phyloP scores from a whole-genome alignment of 2,888 invertebrate genomes.

The Ceratothoa steindachneri region DNA sequence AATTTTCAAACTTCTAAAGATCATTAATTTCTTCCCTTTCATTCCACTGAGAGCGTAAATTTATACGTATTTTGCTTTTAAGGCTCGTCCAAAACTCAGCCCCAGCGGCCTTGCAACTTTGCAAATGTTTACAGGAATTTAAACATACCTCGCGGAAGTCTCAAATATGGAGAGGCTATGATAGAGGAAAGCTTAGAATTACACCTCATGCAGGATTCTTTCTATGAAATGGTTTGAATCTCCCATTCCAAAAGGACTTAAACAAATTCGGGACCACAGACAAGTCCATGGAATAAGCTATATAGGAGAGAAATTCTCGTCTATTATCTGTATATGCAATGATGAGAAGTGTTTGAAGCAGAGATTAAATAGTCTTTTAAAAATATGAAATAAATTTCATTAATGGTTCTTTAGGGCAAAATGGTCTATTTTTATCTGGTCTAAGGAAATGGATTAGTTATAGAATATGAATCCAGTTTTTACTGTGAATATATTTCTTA shows the following conservation, averaged over 20 bases:
- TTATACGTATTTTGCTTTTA: background rate
- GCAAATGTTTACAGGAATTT: background rate
- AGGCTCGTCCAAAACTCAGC: background rate
- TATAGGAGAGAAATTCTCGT: background rate
- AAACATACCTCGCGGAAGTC: conserved; percentile 12
- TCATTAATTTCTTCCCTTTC: too few relatives aligned
- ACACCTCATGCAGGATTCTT: conserved; percentile 7
- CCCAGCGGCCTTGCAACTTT: background rate
- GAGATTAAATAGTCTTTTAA: too few relatives aligned
- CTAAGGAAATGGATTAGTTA: too few relatives aligned
- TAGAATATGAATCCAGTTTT: too few relatives aligned
- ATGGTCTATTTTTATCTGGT: too few relatives aligned
- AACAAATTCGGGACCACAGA: background rate
- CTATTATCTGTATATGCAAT: background rate
- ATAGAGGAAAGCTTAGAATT: conserved; percentile 10
- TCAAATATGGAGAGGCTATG: conserved; percentile 13
- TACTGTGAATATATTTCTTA: too few relatives aligned
- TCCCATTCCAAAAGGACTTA: background rate
- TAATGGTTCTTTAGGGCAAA: too few relatives aligned
- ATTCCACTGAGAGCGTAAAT: too few relatives aligned
- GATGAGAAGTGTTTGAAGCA: background rate
- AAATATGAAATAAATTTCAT: too few relatives aligned
- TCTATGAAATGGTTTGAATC: background rate
- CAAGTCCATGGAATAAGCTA: background rate
- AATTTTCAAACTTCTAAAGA: too few relatives aligned